phyloP scores from a whole-genome alignment of 2,113 vertebrate genomes.

The Boulengeromyrus knoepffleri region DNA sequence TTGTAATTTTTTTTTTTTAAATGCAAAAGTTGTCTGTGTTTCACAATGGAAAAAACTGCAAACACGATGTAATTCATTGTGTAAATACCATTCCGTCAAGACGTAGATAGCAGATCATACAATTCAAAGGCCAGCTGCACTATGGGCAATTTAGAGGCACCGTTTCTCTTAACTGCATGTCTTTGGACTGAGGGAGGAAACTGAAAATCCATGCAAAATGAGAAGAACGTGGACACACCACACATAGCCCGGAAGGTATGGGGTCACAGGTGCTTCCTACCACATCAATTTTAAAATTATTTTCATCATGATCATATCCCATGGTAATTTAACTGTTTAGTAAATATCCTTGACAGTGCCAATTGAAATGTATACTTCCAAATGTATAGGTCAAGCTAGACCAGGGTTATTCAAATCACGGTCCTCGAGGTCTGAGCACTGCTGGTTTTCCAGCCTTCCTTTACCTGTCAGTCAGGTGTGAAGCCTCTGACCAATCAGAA shows the following conservation, averaged over 20 bases:
- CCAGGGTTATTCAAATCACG: too few species aligned
- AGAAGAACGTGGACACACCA: background rate
- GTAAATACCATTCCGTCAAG: background rate
- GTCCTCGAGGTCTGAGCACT: too few species aligned
- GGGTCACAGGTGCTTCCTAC: background rate
- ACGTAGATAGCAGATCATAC: background rate
- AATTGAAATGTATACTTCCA: background rate
- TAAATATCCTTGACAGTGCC: background rate
- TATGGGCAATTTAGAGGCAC: background rate
- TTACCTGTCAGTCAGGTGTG: too few species aligned
- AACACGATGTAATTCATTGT: background rate
- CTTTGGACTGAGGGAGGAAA: background rate
- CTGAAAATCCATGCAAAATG: background rate
- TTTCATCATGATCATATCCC: background rate
- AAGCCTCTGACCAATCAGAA: too few species aligned
- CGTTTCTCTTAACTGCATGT: background rate
- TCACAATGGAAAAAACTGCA: background rate
- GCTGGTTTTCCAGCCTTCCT: too few species aligned
- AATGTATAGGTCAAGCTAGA: background rate
- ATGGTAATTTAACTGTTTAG: background rate
- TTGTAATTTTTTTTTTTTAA: background rate
- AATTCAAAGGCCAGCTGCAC: background rate
- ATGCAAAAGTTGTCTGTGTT: background rate
- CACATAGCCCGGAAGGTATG: background rate
- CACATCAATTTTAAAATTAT: background rate